Base-by-base conservation (phyloP, 2,113 vertebrate species). In the Theristicus caerulescens region DNA sequence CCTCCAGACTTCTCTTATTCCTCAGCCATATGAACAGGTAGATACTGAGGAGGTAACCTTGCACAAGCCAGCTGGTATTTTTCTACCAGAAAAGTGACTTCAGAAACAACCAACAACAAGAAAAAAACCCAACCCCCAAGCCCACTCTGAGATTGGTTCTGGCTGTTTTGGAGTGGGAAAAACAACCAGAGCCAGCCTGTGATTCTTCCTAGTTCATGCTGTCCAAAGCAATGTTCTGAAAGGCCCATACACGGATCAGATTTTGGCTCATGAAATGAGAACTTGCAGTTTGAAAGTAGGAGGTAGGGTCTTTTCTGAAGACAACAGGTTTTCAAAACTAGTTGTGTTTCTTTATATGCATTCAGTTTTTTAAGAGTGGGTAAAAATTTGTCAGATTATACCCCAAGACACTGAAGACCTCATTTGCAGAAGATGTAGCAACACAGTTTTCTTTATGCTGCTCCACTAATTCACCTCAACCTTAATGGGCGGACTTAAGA, bases 11-110 rank as follows among this genome's bases (percentile, higher is more conserved):
- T 86, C 61, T 87, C 54, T 54, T 44, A 38, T 61, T 97, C 47
- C 87, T 76, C 85, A 86, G 80, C 72, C 27, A 10, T 79, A 80
- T 55, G 74, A 96, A 55, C 88, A 83, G 66, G 90, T 94, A 95
- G 92, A 73, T 72, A 67, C 16, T 31, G 73, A 96, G 86, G 34
- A 91, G 22, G 15, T 71, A 79, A 81, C 51, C 27, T 88, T 76
- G 58, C 32, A 54, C 13, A 83, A 95, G 85, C 66, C 40, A 86
- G 55, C 86, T 97, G 90, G 79, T 97, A 42, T 93, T 93, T 90
- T 93, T 95, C 11, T 87, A 64, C 76, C 52, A 84, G 44, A 80
- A 87, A 90, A 73, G 11, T 42, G 5, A 72, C 47, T 81, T 69
- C 3, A 46, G 62, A 65, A 31, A 9, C 29, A 58, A 8, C 7